Evolutionary conservation across 2,797 vertebrate species (phyloP).

Genomic region (Hapalemur alaotrensis): DNA sequence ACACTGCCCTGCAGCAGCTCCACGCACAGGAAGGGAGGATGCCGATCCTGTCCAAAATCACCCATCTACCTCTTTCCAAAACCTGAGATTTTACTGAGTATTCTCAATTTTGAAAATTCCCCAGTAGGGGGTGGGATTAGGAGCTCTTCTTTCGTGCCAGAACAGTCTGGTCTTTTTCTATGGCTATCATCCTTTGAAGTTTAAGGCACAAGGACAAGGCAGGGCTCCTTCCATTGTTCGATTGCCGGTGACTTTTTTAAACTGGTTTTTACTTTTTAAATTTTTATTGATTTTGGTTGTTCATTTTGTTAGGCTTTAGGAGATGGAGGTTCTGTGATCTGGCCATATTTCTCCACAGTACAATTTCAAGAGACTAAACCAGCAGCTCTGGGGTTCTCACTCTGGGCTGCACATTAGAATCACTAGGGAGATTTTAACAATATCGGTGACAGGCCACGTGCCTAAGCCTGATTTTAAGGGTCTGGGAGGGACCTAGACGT

Average conservation of each 20-base stretch:
- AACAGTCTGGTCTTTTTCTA: not conserved
- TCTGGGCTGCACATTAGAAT: not conserved
- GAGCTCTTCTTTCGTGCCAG: not conserved
- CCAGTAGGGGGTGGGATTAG: not conserved
- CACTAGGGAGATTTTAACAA: not conserved
- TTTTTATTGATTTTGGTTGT: not conserved
- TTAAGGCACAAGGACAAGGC: not conserved
- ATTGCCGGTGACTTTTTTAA: not conserved
- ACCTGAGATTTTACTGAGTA: not conserved
- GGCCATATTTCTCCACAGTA: not conserved
- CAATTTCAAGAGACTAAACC: not conserved
- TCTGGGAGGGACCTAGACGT: not conserved
- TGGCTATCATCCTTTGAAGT: not conserved
- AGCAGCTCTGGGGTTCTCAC: not conserved
- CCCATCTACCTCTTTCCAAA: not conserved
- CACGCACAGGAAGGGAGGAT: not conserved
- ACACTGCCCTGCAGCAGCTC: no score
- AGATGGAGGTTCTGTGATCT: not conserved
- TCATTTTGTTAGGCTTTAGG: not conserved
- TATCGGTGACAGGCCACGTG: not conserved
- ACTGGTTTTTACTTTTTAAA: not conserved
- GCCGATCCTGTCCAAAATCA: not conserved
- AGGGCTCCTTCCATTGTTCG: not conserved
- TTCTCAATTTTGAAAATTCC: slow-evolving; percentile 1
- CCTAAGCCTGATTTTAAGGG: not conserved